Evolutionary conservation across 2,113 vertebrate genomes (phyloP).

Genomic region (Malurus elegans): DNA sequence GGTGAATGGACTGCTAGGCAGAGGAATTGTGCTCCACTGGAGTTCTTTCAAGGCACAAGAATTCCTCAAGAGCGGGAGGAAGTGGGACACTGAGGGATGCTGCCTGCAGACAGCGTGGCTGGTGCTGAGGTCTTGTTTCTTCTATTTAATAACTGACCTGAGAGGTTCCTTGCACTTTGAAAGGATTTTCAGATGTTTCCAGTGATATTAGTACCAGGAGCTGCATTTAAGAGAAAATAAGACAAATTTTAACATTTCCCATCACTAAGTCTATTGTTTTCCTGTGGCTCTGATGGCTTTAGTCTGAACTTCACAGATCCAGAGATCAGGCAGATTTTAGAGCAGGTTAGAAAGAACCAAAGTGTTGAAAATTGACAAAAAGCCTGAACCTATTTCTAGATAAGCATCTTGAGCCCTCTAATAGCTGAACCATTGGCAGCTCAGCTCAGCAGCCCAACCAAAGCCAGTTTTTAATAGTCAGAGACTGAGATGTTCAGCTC

Average conservation of each 20-base stretch:
- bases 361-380: not conserved
- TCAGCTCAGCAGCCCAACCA: not conserved
- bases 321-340: not conserved
- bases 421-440: not conserved
- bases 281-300: not conserved
- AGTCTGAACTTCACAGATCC: not conserved
- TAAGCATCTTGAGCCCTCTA: not conserved
- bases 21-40: not conserved
- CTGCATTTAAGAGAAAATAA: not conserved
- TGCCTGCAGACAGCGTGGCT: not conserved
- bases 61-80: not conserved
- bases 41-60: not conserved
- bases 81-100: not conserved
- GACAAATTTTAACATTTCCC: not conserved
- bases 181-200: not conserved
- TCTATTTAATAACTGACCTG: not conserved
- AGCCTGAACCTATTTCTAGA: not conserved
- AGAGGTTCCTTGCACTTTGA: not conserved
- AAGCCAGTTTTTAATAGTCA: not conserved
- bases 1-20: not conserved
- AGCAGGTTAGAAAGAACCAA: not conserved
- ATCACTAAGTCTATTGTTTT: not conserved
- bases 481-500: not conserved
- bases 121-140: not conserved
- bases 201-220: not conserved